Evolutionary conservation across 92 coral and sea anemone species (phyloP).

Genomic region (Parazoanthus swiftii): DNA sequence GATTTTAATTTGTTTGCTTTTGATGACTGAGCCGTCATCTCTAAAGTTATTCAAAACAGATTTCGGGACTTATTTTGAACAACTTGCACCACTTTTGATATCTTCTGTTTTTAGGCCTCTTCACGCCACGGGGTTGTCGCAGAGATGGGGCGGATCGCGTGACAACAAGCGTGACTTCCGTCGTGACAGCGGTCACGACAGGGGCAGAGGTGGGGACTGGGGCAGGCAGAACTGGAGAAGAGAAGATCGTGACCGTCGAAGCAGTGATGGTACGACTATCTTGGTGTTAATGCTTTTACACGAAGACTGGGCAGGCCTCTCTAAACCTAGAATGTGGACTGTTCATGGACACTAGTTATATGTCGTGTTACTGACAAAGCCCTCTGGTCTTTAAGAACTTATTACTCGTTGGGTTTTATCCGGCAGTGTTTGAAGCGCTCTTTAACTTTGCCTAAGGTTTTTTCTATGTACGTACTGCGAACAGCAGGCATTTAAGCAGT

Average conservation of each 20-base stretch:
- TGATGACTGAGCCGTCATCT: no score
- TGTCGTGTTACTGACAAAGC: no score
- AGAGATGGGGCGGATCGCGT: slow-evolving; percentile 36
- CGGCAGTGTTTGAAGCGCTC: no score
- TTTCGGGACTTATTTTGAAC: neutral
- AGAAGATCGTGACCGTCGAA: slow-evolving; percentile 12
- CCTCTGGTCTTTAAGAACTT: no score
- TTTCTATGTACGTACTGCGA: no score
- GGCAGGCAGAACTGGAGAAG: slow-evolving; percentile 30
- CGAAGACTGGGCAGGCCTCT: neutral
- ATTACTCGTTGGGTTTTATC: no score
- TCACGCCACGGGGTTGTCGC: slow-evolving; percentile 3
- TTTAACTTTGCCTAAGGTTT: no score
- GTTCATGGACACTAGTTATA: neutral
- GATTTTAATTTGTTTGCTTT: no score
- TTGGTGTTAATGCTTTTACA: neutral
- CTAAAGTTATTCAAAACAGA: no score
- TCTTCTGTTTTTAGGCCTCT: slow-evolving; percentile 24
- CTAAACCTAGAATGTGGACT: neutral
- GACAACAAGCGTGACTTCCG: slow-evolving; percentile 34
- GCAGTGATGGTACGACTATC: neutral
- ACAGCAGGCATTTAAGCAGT: no score
- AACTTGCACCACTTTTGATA: no score
- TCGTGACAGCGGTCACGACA: slow-evolving; percentile 30
- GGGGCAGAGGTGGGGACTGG: slow-evolving; percentile 14